phyloP scores from a whole-genome alignment of 2,888 invertebrate species.

The Noctua fimbriata region DNA sequence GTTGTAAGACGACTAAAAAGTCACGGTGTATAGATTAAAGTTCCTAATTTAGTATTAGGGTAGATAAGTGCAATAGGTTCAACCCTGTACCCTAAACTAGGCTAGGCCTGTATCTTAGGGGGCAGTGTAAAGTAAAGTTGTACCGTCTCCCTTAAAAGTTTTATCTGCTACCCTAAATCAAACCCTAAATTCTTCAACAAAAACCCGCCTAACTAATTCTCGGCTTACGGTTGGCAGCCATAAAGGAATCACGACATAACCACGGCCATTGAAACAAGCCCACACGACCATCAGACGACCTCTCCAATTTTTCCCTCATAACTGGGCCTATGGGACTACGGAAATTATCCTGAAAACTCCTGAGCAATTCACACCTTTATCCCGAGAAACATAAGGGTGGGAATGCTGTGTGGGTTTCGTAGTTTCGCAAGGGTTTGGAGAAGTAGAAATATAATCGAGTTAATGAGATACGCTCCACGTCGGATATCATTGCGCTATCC shows the following conservation, averaged over 20 bases:
- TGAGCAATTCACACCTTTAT: conserved; percentile 57
- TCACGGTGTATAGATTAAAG: too few species aligned
- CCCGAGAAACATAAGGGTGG: neutral
- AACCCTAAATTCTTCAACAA: conserved; percentile 2
- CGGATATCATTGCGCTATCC: conserved; percentile 68
- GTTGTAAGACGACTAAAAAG: too few species aligned
- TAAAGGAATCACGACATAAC: conserved; percentile 62
- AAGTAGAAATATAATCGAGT: conserved; percentile 79
- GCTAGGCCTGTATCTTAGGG: too few species aligned
- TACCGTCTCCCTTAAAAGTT: neutral
- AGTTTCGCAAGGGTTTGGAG: conserved; percentile 60
- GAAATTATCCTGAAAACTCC: conserved; percentile 63
- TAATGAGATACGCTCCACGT: conserved; percentile 76
- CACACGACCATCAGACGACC: conserved; percentile 68
- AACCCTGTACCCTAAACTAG: too few species aligned
- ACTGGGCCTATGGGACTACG: conserved; percentile 70
- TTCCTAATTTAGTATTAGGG: too few species aligned
- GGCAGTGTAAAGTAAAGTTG: too few species aligned
- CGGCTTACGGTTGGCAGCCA: conserved; percentile 20
- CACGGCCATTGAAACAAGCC: conserved; percentile 62
- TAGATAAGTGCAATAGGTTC: too few species aligned
- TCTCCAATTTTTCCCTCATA: conserved; percentile 75
- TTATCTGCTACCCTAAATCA: neutral
- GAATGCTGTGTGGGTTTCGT: conserved; percentile 10
- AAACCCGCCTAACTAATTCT: conserved; percentile 46